Conservation (phyloP, 1,140 invertebrate genomes). For the Babylonia areolata region DNA sequence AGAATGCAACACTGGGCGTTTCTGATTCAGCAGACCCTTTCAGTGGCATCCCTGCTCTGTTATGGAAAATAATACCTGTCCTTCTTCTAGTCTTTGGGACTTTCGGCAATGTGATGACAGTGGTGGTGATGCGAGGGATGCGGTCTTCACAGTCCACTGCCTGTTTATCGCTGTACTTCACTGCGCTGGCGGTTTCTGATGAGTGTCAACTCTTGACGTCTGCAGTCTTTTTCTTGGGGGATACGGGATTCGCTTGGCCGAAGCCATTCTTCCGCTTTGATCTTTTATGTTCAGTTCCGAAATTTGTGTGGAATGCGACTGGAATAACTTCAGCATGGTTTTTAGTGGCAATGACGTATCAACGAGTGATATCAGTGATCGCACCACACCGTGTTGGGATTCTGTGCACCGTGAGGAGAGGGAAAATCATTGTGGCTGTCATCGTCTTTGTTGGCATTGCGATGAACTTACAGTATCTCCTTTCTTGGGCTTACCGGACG, state of each 20-base stretch:
- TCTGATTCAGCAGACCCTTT: too few species aligned
- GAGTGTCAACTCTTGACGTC: too few species aligned
- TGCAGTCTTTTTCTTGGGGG: background rate
- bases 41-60: too few species aligned
- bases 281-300: background rate
- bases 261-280: background rate
- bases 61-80: too few species aligned
- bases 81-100: too few species aligned
- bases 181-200: too few species aligned
- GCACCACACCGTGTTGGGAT: background rate
- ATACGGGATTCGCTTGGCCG: background rate
- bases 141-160: too few species aligned
- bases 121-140: too few species aligned
- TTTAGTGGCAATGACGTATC: slow-evolving; percentile 10
- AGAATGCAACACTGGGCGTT: too few species aligned
- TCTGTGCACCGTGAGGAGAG: background rate
- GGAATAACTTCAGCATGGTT: slow-evolving; percentile 3
- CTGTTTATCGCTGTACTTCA: too few species aligned
- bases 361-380: slow-evolving; percentile 17
- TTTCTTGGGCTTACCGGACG: background rate
- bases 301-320: background rate
- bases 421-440: background rate
- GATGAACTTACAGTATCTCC: background rate
- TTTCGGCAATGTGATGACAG: too few species aligned
- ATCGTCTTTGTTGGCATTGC: background rate